Evolutionary conservation across 2,888 invertebrate species (phyloP).

Genomic region (Nomada lathburiana): DNA sequence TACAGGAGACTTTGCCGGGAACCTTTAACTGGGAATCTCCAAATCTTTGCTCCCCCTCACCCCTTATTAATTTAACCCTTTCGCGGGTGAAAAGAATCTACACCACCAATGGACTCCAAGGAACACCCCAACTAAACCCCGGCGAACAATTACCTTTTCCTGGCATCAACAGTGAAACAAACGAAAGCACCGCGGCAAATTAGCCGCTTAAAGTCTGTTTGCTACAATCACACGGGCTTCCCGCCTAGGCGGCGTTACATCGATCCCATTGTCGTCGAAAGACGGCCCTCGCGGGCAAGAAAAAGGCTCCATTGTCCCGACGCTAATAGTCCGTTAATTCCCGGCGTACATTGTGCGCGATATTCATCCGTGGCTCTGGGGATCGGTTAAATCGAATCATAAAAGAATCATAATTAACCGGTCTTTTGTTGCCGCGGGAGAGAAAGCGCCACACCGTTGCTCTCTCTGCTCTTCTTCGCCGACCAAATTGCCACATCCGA

Average conservation of each 20-base stretch:
- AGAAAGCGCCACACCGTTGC: slow-evolving; percentile 64
- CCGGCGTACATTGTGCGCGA: slow-evolving; percentile 80
- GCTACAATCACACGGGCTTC: slow-evolving; percentile 16
- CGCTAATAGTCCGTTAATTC: slow-evolving; percentile 83
- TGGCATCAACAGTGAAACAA: background rate
- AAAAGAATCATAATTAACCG: slow-evolving; percentile 84
- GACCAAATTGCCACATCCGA: slow-evolving; percentile 78
- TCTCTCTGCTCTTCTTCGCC: slow-evolving; percentile 35
- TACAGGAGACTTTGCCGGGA: no score
- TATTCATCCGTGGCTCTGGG: slow-evolving; percentile 76
- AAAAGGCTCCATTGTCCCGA: slow-evolving; percentile 79
- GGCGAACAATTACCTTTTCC: background rate
- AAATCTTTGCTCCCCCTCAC: background rate
- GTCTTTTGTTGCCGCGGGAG: slow-evolving; percentile 77
- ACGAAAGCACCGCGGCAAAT: slow-evolving; percentile 9
- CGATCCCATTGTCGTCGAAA: slow-evolving; percentile 58
- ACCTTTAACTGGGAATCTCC: background rate
- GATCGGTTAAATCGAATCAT: slow-evolving; percentile 83
- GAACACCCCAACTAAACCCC: background rate
- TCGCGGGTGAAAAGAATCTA: background rate
- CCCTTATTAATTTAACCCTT: slow-evolving; percentile 2
- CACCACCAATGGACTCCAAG: background rate
- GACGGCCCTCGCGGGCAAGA: slow-evolving; percentile 50
- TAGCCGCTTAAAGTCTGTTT: slow-evolving; percentile 24
- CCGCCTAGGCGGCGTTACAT: slow-evolving; percentile 39